Percentiles rank a stretch among this genome's conserved stretches.
Evolutionary conservation across 2,797 vertebrate genomes (phyloP).

Genomic region (Anabas testudineus): DNA sequence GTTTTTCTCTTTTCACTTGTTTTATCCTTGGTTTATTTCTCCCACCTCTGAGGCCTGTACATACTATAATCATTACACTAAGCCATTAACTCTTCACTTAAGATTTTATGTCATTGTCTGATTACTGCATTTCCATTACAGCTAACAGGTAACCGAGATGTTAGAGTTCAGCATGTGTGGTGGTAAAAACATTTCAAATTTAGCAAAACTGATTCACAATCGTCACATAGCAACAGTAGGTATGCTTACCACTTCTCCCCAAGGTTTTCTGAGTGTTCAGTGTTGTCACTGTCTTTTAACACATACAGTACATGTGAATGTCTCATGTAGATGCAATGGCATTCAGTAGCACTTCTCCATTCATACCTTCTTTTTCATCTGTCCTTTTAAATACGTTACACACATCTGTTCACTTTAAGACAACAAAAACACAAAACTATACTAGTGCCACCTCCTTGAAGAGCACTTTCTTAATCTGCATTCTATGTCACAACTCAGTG

Average conservation of each 20-base stretch:
- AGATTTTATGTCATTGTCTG: not conserved
- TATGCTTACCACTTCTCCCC: not conserved
- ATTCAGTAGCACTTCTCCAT: not conserved
- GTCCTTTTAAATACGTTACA: conserved; percentile 2
- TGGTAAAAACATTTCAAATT: conserved; percentile 1
- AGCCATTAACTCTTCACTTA: not conserved
- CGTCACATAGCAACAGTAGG: conserved; percentile 1
- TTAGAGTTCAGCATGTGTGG: not conserved
- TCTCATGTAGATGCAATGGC: conserved; percentile 3
- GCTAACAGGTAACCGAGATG: not conserved
- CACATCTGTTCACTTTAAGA: not conserved
- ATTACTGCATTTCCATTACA: not conserved
- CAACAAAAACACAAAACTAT: too few relatives aligned
- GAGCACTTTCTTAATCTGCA: too few relatives aligned
- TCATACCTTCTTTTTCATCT: not conserved
- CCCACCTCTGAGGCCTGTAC: not conserved
- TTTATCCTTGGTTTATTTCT: not conserved
- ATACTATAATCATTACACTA: not conserved
- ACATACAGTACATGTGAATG: not conserved
- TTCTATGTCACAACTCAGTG: too few relatives aligned
- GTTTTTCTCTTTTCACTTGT: not conserved
- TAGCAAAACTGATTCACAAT: not conserved
- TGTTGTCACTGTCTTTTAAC: conserved; percentile 6
- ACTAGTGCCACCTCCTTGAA: too few relatives aligned
- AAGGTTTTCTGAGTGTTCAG: not conserved